Evolutionary conservation across 2,113 vertebrate species (phyloP).

Genomic region (Riparia riparia): DNA sequence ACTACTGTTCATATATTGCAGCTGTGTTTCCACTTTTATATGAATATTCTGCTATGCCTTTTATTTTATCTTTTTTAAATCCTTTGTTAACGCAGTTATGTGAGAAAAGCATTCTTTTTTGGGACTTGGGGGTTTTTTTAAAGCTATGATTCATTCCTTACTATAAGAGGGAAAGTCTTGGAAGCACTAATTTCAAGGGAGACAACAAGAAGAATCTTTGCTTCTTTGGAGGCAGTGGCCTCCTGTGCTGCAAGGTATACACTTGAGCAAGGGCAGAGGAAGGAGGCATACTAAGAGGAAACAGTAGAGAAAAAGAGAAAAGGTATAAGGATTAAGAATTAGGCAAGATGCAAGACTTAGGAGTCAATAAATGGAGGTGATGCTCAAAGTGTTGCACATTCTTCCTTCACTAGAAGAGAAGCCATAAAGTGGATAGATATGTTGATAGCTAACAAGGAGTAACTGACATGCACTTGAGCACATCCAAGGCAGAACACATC

Average conservation of each 20-base stretch:
- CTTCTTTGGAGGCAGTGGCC: background rate
- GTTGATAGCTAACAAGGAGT: background rate
- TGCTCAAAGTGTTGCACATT: background rate
- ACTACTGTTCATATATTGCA: background rate
- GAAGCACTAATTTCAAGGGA: background rate
- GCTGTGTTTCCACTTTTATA: background rate
- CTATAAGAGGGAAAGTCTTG: background rate
- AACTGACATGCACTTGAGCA: rapidly evolving
- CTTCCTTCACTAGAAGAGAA: background rate
- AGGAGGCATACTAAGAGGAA: background rate
- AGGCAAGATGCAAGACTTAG: background rate
- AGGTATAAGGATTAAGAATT: background rate
- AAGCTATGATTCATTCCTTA: background rate
- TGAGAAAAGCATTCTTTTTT: rapidly evolving
- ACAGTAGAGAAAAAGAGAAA: background rate
- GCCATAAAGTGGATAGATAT: background rate
- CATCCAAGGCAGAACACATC: background rate
- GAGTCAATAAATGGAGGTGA: background rate
- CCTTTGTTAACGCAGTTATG: background rate
- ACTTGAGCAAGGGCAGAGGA: background rate
- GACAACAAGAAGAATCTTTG: background rate
- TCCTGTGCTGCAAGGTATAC: background rate
- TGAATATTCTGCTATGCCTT: background rate
- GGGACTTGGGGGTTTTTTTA: background rate
- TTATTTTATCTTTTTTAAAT: background rate